Evolutionary conservation across 2,888 invertebrate genomes (phyloP).

Genomic region (Caenorhabditis angaria): DNA sequence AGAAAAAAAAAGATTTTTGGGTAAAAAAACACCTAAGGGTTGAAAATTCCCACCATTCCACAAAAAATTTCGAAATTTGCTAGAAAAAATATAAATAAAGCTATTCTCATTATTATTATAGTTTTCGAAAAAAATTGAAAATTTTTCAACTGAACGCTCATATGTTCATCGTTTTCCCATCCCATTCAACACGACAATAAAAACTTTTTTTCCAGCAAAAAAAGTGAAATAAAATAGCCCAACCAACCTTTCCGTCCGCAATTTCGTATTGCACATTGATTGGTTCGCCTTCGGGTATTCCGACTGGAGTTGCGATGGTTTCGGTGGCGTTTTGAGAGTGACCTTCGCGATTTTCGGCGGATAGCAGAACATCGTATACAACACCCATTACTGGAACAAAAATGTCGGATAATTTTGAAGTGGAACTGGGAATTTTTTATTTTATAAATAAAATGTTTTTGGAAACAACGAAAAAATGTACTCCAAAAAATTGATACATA

Average conservation of each 20-base stretch:
- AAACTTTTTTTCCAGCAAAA: background rate
- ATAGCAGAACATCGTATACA: slow-evolving; percentile 90
- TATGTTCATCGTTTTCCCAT: slow-evolving; percentile 12
- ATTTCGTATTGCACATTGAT: slow-evolving; percentile 69
- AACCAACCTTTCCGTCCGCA: slow-evolving; percentile 59
- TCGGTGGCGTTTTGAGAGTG: slow-evolving; percentile 92
- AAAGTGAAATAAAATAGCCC: background rate
- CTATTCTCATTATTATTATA: slow-evolving; percentile 3
- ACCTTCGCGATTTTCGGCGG: slow-evolving; percentile 92
- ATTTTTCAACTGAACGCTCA: slow-evolving; percentile 12
- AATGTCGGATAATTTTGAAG: too few species aligned
- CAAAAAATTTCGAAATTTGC: too few species aligned
- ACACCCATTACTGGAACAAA: slow-evolving; percentile 65
- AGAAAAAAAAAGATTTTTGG: slow-evolving; percentile 18
- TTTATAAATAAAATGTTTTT: slow-evolving; percentile 3
- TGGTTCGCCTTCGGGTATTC: slow-evolving; percentile 74
- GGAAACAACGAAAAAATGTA: background rate
- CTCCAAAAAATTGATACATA: too few species aligned
- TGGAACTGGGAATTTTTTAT: too few species aligned
- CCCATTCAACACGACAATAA: background rate
- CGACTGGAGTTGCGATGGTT: slow-evolving; percentile 91
- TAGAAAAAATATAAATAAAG: slow-evolving; percentile 17
- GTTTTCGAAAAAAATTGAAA: background rate
- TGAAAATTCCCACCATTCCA: background rate
- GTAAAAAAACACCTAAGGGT: background rate